Evolutionary conservation across 1,140 invertebrate species (phyloP).

Genomic region (Pachypsylla venusta): DNA sequence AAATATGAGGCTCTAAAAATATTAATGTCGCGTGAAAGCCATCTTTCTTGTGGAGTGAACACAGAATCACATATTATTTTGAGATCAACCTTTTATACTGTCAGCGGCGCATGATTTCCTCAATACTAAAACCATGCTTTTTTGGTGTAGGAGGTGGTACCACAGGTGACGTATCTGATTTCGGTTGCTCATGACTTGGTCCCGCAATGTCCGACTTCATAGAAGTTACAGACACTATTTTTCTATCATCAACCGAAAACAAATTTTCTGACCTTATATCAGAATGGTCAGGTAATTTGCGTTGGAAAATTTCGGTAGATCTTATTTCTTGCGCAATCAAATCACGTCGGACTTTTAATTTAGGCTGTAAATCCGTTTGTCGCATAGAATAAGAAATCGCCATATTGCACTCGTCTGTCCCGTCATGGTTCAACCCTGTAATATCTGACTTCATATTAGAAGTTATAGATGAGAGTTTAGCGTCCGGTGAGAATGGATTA

Average conservation of each 20-base stretch:
- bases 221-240: not conserved
- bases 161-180: slow-evolving; percentile 10
- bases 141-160: slow-evolving; percentile 26
- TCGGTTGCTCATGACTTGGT: not conserved
- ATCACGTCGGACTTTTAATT: slow-evolving; percentile 21
- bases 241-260: not conserved
- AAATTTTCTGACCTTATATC: slow-evolving; percentile 10
- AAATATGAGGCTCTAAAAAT: no score
- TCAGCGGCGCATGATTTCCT: slow-evolving; percentile 50
- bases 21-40: no score
- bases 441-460: no score
- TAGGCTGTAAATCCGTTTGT: slow-evolving; percentile 14
- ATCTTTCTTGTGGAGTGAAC: no score
- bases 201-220: not conserved
- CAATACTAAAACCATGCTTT: slow-evolving; percentile 59
- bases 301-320: slow-evolving; percentile 15
- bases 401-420: no score
- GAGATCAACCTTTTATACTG: not conserved
- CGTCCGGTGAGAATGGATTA: no score
- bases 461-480: no score
- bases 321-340: slow-evolving; percentile 17
- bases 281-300: slow-evolving; percentile 15
- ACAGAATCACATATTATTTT: slow-evolving; percentile 4
- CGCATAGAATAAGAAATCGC: slow-evolving; percentile 20
- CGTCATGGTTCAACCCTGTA: no score